Evolutionary conservation across 2,888 invertebrate species (phyloP), one percentile per base, ranked within the genome.

Genomic region (Macrophya annulata): DNA sequence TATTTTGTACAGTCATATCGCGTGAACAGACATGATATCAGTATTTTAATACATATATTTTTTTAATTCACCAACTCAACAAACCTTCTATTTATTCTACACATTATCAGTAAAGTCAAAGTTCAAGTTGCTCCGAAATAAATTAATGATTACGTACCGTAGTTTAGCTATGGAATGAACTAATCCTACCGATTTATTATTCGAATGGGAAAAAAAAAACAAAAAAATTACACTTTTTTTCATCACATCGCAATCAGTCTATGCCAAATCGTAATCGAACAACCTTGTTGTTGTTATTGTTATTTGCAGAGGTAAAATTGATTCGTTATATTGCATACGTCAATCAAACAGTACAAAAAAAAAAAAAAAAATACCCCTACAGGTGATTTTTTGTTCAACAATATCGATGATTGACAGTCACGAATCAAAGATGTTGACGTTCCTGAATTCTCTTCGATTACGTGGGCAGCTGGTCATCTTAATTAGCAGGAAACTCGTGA

Each of bases 401-500:
- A 43, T 45, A n/a, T 21, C 21, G 40, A 4, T 9, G 21, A 72
- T 21, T 45, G 72, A 74, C 21, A 45, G 10, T 10, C 72, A 21
- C 21, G 72, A 45, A 21, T 74, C 43, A 74, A 74, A 74, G 43
- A 74, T 43, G 10, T 43, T 17, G 25, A 74, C 25, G 72, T 45
- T 74, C 17, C 72, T 45, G 45, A 10, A 74, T 74, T 21, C 25
- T 40, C n/a, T 40, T 40, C 12, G 37, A 31, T 71, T 1, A 25
- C 10, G 25, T 40, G 43, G 21, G 10, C 21, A 9, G 4, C 25
- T 45, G 72, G 72, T 45, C 45, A 12, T n/a, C 10, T 74, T 21
- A 45, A 74, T 74, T 45, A 45, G 72, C 72, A 74, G 72, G 45
- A 68, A 31, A 45, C 21, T 74, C 72, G 45, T 4, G 43, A 8